These are phyloP conservation scores for Ochotona curzoniae DNA, from an alignment of 2,113 vertebrate species.

Conservation along the genomic window DNA sequence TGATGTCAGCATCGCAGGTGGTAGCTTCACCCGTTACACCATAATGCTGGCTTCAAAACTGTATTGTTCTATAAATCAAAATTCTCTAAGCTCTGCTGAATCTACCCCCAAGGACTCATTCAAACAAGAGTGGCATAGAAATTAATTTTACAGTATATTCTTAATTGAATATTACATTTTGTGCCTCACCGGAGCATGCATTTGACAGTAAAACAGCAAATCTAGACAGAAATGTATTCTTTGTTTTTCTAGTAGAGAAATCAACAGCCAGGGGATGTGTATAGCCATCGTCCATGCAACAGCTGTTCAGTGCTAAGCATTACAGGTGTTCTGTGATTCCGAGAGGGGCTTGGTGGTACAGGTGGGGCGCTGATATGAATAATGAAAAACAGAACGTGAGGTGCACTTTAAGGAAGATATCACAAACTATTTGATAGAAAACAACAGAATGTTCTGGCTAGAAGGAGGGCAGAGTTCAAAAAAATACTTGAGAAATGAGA, in stretches of 20 bases:
- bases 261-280: background rate
- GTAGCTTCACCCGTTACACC: too few relatives aligned
- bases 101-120: background rate
- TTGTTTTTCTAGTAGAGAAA: background rate
- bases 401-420: background rate
- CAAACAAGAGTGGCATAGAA: background rate
- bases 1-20: too few relatives aligned
- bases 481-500: conserved; percentile 50
- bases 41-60: background rate
- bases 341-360: background rate
- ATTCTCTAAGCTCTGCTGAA: background rate
- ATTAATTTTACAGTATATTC: background rate
- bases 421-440: conserved; percentile 3
- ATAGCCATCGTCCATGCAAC: background rate
- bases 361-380: accelerated
- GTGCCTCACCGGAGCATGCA: background rate
- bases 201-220: background rate
- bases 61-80: background rate
- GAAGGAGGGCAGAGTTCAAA: conserved; percentile 49
- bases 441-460: conserved; percentile 35
- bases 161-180: conserved; percentile 26
- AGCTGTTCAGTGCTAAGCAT: conserved; percentile 26
- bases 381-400: background rate
- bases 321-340: background rate
- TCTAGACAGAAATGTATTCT: background rate